Base-by-base conservation (phyloP, 1,140 invertebrate species). In the Drosophila nasuta region DNA sequence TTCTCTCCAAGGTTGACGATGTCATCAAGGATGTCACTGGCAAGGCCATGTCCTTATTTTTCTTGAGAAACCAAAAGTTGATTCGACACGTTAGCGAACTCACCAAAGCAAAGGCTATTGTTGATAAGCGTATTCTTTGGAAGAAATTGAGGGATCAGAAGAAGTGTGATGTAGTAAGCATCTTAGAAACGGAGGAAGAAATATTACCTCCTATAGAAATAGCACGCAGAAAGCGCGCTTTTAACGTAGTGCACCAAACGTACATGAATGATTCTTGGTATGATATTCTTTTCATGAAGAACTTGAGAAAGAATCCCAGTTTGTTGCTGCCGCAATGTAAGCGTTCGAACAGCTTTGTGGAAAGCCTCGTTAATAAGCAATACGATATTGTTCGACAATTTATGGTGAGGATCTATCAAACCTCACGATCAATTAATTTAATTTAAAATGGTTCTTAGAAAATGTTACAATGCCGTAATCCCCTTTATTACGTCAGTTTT, bases 391-490 rank as follows among this genome's bases (percentile, higher is more conserved):
- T 91, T 1, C 51, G 65, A 2, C 83, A 81, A 52, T 91, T 87
- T 51, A 77, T 91, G 62, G 83, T 88, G 0, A 52, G 77, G 13
- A 17, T 5, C 33, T 20, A 11, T 58, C 1, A 7, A 3, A 38
- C 0, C 35, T 38, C 10, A 10, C 35, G 8, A 10, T 38, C 35
- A 38, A 33, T 10, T 38, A 10, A 38, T 52, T 10, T 35, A 35
- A 35, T 1, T 15, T 28, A 0, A 17, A 17, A 7, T 15, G 25
- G 13, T 1, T 0, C 43, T 1, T 11, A 88, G 91, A 92, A 92
- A 92, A 92, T 92, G 86, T 43, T 92, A 15, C 91, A 92, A 57
- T 75, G 79, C 0, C 81, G 91, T 0, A 79, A 73, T 63, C 91
- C 91, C 0, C 49, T 91, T 0, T 92, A 92, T 30, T 81, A 80